These are phyloP conservation scores for Physocephala rufipes DNA, from an alignment of 2,888 invertebrate species.

Conservation along the genomic window DNA sequence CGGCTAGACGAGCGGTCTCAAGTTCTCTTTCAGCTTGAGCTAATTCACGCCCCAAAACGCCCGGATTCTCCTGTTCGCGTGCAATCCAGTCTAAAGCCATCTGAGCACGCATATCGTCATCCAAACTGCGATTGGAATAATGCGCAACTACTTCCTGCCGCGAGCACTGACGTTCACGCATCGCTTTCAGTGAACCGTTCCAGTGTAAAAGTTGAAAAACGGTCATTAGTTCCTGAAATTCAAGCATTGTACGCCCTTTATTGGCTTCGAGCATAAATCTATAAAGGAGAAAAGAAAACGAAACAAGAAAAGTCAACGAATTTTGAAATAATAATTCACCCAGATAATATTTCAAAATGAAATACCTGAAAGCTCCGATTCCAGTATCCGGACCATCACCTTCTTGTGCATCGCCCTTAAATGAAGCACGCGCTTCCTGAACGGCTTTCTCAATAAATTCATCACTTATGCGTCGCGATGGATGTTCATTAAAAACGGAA, in stretches of 20 bases:
- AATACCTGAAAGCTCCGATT: constrained; percentile 75
- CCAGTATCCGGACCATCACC: constrained; percentile 77
- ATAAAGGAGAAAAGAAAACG: neutral
- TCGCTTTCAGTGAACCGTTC: constrained; percentile 95
- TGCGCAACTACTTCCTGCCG: constrained; percentile 92
- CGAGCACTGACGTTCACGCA: constrained; percentile 94
- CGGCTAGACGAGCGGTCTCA: constrained; percentile 84
- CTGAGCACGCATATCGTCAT: constrained; percentile 95
- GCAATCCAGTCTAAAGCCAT: constrained; percentile 97
- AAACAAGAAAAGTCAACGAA: neutral
- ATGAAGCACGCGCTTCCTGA: constrained; percentile 87
- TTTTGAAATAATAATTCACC: too few species aligned
- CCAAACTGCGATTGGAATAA: constrained; percentile 90
- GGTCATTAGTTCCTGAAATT: constrained; percentile 97
- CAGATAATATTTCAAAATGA: neutral
- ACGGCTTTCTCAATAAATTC: constrained; percentile 95
- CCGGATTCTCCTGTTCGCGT: constrained; percentile 76
- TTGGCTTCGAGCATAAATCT: constrained; percentile 81
- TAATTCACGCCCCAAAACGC: constrained; percentile 82
- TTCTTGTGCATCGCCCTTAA: constrained; percentile 73
- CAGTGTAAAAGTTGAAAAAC: constrained; percentile 95
- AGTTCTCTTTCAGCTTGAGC: constrained; percentile 87
- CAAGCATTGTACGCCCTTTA: constrained; percentile 93
- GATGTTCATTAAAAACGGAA: constrained; percentile 96
- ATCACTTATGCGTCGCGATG: constrained; percentile 89